Evolutionary conservation across 2,797 vertebrate species (phyloP).

Genomic region (Ammospiza maritima): DNA sequence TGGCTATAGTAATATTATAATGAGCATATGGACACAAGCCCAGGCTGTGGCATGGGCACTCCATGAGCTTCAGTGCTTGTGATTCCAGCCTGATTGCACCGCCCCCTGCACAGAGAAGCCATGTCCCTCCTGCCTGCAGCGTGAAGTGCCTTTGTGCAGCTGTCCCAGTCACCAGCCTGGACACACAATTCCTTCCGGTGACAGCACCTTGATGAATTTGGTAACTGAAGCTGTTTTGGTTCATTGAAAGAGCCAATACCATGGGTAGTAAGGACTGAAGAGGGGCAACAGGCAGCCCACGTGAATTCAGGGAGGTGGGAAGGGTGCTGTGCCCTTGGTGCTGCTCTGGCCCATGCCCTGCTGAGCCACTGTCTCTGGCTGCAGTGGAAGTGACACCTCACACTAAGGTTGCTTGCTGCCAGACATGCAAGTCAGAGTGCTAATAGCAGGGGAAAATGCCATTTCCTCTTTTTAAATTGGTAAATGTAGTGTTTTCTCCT

Average conservation of each 20-base stretch:
- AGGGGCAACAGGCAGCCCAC: neutral
- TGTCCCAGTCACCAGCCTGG: neutral
- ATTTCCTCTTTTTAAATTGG: neutral
- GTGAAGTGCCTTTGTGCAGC: neutral
- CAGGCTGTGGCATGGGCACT: neutral
- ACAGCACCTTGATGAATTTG: neutral
- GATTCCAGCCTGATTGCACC: neutral
- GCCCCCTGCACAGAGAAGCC: neutral
- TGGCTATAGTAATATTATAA: neutral
- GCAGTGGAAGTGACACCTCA: neutral
- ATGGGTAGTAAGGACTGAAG: neutral
- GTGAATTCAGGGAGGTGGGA: neutral
- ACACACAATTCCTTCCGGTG: accelerated
- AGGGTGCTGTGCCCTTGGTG: neutral
- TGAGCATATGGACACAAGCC: neutral
- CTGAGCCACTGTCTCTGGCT: neutral
- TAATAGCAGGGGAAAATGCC: neutral
- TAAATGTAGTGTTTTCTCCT: neutral
- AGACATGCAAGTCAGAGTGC: neutral
- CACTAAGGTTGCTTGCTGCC: neutral
- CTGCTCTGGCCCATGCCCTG: too few relatives aligned
- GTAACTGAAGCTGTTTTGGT: neutral
- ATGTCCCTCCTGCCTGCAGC: neutral
- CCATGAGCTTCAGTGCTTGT: neutral
- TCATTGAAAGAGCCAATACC: neutral